These are phyloP conservation scores for Macrostomum lignano DNA, from an alignment of 1,140 invertebrate species.

Conservation along the genomic window DNA sequence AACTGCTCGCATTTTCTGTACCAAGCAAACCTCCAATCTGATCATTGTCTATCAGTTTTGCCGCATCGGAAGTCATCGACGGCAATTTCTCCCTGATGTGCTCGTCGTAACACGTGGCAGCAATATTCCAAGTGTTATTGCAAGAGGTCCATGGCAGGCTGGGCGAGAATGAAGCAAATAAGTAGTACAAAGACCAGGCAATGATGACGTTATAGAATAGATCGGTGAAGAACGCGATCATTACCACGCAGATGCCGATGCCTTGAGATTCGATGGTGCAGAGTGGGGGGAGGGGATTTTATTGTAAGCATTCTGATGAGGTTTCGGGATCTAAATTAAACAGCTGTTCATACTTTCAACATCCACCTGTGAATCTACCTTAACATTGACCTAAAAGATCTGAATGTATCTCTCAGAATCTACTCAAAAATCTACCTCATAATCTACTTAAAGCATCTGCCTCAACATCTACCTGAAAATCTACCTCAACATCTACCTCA, in stretches of 20 bases:
- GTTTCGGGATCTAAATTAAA: no score
- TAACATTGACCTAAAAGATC: no score
- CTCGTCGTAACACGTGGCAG: conserved; percentile 14
- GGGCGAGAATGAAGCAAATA: conserved; percentile 70
- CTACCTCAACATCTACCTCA: no score
- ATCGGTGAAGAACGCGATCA: conserved; percentile 90
- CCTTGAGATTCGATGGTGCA: conserved; percentile 36
- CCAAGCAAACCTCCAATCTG: neutral
- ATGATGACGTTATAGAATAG: conserved; percentile 98
- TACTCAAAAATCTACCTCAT: no score
- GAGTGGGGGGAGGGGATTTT: no score
- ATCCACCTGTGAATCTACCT: no score
- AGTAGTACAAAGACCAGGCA: conserved; percentile 81
- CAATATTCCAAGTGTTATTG: conserved; percentile 71
- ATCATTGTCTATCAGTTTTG: conserved; percentile 8
- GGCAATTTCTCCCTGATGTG: conserved; percentile 32
- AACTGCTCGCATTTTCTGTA: no score
- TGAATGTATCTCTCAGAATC: no score
- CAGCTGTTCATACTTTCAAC: no score
- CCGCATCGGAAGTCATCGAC: conserved; percentile 11
- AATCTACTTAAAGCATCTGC: no score
- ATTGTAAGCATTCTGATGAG: no score
- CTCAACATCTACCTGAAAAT: no score
- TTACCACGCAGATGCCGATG: conserved; percentile 75
- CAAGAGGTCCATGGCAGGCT: conserved; percentile 78